Conservation (phyloP, 2,888 invertebrate species). For the Podotricha telesiphe region DNA sequence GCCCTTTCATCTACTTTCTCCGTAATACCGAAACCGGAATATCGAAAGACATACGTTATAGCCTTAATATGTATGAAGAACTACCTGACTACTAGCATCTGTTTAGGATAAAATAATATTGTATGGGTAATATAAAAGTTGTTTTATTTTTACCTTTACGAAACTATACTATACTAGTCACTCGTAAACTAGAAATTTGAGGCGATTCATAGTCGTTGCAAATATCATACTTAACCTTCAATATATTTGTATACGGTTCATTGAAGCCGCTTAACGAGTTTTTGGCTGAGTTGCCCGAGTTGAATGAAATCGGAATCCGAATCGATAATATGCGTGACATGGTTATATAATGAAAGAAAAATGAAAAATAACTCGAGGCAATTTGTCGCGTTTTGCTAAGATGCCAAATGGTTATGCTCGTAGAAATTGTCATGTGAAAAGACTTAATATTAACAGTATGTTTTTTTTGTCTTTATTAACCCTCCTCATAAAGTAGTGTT, state of each 20-base stretch:
- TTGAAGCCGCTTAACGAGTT: conserved; percentile 32
- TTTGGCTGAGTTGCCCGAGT: conserved; percentile 9
- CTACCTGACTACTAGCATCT: not conserved
- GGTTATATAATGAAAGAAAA: conserved; percentile 23
- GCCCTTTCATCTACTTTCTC: conserved; percentile 5
- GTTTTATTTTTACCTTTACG: too few relatives aligned
- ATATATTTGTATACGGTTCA: conserved; percentile 25
- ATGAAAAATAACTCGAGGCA: conserved; percentile 10
- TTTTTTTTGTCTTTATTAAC: too few relatives aligned
- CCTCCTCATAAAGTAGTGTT: too few relatives aligned
- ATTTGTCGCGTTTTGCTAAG: not conserved
- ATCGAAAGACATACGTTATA: not conserved
- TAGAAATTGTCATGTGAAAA: too few relatives aligned
- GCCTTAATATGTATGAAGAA: not conserved
- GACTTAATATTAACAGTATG: too few relatives aligned
- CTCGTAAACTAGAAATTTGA: not conserved
- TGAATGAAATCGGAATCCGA: conserved; percentile 30
- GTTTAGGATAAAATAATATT: conserved; percentile 3
- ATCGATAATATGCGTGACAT: conserved; percentile 28
- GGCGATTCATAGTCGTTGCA: not conserved
- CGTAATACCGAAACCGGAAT: not conserved
- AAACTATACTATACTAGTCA: too few relatives aligned
- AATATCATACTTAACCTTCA: conserved; percentile 10
- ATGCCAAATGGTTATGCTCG: not conserved
- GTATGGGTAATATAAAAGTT: not conserved